Evolutionary conservation across 2,888 invertebrate species (phyloP).

Genomic region (Catocala nupta): DNA sequence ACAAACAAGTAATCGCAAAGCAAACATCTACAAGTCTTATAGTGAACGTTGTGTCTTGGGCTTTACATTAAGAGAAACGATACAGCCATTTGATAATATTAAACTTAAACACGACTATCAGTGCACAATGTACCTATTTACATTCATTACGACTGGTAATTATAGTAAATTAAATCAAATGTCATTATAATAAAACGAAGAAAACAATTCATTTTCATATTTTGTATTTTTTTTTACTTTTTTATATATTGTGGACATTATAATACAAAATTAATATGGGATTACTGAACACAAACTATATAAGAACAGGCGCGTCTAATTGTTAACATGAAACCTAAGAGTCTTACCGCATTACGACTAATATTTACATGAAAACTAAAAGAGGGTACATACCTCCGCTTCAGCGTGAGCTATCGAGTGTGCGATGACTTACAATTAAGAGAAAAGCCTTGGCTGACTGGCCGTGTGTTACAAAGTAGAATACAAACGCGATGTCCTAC

Average conservation of each 20-base stretch:
- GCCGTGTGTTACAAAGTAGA: slow-evolving; percentile 57
- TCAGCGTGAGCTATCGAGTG: slow-evolving; percentile 59
- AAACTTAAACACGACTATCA: slow-evolving; percentile 80
- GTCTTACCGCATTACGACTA: slow-evolving; percentile 60
- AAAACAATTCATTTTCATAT: slow-evolving; percentile 62
- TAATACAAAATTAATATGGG: slow-evolving; percentile 65
- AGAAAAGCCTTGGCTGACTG: slow-evolving; percentile 66
- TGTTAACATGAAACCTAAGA: slow-evolving; percentile 60
- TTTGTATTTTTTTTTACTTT: slow-evolving; percentile 63
- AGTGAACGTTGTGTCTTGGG: slow-evolving; percentile 68
- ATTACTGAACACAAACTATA: slow-evolving; percentile 73
- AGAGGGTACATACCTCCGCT: slow-evolving; percentile 42
- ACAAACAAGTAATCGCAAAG: slow-evolving; percentile 58
- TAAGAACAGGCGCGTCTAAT: slow-evolving; percentile 61
- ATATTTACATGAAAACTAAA: slow-evolving; percentile 71
- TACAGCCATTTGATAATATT: slow-evolving; percentile 81
- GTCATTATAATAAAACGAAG: slow-evolving; percentile 63
- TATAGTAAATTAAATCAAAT: slow-evolving; percentile 65
- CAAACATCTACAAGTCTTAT: slow-evolving; percentile 68
- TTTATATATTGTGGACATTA: slow-evolving; percentile 69
- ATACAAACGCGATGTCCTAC: slow-evolving; percentile 62
- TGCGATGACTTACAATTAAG: slow-evolving; percentile 59
- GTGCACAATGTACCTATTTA: slow-evolving; percentile 83
- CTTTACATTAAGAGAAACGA: slow-evolving; percentile 66
- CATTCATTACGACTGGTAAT: slow-evolving; percentile 76